These are phyloP conservation scores for Amblyjoppa fuscipennis DNA, from an alignment of 2,888 invertebrate genomes.

Conservation along the genomic window DNA sequence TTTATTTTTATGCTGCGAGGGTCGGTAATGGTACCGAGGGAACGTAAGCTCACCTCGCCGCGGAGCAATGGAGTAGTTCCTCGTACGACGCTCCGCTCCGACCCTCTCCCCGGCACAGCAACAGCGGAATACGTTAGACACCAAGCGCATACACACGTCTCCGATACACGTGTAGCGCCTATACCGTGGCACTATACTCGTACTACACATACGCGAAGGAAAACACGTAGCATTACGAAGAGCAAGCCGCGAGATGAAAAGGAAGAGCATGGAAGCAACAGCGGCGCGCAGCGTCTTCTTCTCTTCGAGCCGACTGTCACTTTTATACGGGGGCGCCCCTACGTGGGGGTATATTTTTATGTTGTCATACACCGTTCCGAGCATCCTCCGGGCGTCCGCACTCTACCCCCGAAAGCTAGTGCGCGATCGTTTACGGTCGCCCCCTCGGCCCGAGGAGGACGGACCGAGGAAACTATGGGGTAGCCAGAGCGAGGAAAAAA, in stretches of 20 bases:
- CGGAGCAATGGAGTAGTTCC: conserved; percentile 72
- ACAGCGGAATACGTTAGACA: conserved; percentile 47
- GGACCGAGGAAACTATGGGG: conserved; percentile 15
- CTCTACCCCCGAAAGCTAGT: conserved; percentile 52
- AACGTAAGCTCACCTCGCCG: conserved; percentile 75
- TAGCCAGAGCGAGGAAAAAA: conserved; percentile 37
- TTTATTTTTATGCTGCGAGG: conserved; percentile 76
- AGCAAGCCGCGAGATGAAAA: conserved; percentile 20
- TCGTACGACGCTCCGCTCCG: conserved; percentile 62
- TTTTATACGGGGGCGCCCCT: conserved; percentile 68
- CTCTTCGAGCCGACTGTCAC: conserved; percentile 68
- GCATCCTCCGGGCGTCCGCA: conserved; percentile 40
- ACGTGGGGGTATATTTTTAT: conserved; percentile 71
- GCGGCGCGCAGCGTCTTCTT: conserved; percentile 34
- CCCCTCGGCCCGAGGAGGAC: conserved; percentile 56
- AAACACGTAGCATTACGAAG: conserved; percentile 39
- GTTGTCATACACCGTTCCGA: conserved; percentile 56
- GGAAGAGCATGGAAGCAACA: conserved; percentile 10
- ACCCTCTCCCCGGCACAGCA: conserved; percentile 60
- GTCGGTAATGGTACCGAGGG: conserved; percentile 76
- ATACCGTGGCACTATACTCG: conserved; percentile 6
- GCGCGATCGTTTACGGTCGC: conserved; percentile 60
- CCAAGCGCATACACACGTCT: conserved; percentile 43
- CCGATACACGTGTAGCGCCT: conserved; percentile 36
- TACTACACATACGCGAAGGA: background rate